Evolutionary conservation across 2,888 invertebrate species (phyloP).

Genomic region (Eristalinus aeneus): DNA sequence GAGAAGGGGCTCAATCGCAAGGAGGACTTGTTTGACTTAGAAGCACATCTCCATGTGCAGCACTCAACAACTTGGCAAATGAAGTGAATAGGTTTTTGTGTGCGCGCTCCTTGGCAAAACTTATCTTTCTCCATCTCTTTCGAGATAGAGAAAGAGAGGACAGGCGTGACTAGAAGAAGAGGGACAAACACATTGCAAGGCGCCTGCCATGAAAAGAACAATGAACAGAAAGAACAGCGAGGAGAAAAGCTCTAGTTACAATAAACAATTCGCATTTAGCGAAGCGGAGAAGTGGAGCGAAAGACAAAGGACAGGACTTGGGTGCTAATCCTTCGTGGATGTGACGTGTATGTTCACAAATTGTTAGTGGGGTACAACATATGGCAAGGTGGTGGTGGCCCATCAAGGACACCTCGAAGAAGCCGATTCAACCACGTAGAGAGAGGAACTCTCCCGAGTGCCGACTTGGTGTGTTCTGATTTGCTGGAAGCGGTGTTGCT

Average conservation of each 20-base stretch:
- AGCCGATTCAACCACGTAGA: constrained; percentile 47
- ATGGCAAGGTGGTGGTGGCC: constrained; percentile 5
- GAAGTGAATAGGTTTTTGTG: constrained; percentile 25
- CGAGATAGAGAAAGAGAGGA: constrained; percentile 25
- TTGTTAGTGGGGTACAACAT: constrained; percentile 14
- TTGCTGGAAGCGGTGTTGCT: constrained; percentile 21
- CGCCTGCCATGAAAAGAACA: constrained; percentile 32
- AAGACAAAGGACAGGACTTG: constrained; percentile 40
- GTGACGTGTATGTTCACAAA: not conserved
- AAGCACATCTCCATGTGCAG: not conserved
- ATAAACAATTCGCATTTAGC: constrained; percentile 29
- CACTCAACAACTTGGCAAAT: constrained; percentile 39
- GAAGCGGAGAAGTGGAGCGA: constrained; percentile 39
- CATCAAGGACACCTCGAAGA: constrained; percentile 9
- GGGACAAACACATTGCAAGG: constrained; percentile 24
- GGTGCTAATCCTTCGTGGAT: constrained; percentile 24
- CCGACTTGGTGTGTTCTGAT: constrained; percentile 45
- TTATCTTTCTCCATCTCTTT: not conserved
- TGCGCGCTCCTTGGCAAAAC: constrained; percentile 1
- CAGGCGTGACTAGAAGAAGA: not conserved
- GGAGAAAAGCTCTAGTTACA: constrained; percentile 36
- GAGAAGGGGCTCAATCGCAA: not conserved
- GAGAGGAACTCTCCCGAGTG: constrained; percentile 17
- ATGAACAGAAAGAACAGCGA: constrained; percentile 25
- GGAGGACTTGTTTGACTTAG: constrained; percentile 4